Evolutionary conservation across 2,888 invertebrate genomes (phyloP).

Genomic region (Dorcus parallelipipedus): DNA sequence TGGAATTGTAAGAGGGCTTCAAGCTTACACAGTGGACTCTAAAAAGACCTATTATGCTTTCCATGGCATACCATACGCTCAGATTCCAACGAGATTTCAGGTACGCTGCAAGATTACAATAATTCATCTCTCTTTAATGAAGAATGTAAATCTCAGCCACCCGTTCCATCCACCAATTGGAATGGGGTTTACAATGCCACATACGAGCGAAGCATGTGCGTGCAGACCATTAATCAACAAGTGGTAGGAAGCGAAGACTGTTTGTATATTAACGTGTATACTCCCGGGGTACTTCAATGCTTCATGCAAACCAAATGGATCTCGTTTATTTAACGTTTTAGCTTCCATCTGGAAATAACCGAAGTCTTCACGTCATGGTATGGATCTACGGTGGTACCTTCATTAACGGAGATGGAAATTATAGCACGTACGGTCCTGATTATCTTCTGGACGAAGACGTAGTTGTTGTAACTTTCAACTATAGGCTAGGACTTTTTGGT

Average conservation of each 20-base stretch:
- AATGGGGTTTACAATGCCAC: conserved; percentile 26
- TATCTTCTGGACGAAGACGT: conserved; percentile 36
- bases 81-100: conserved; percentile 31
- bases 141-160: conserved; percentile 15
- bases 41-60: conserved; percentile 24
- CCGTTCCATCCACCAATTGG: conserved; percentile 24
- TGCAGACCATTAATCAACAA: conserved; percentile 21
- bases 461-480: conserved; percentile 36
- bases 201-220: conserved; percentile 23
- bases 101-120: conserved; percentile 10
- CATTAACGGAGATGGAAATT: conserved; percentile 28
- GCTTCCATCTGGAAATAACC: neutral
- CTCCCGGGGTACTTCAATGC: conserved; percentile 26
- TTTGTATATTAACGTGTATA: conserved; percentile 34
- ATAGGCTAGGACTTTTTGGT: conserved; percentile 39
- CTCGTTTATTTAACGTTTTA: neutral
- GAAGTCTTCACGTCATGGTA: conserved; percentile 36
- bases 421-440: conserved; percentile 32
- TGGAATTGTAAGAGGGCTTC: conserved; percentile 23
- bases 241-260: conserved; percentile 31
- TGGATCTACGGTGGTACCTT: conserved; percentile 38
- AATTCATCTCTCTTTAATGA: too few relatives aligned
- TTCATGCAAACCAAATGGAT: neutral
- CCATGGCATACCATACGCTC: conserved; percentile 32
- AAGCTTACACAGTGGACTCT: conserved; percentile 11